phyloP scores from a whole-genome alignment of 1,140 invertebrate species.

The Leptopilina clavipes region DNA sequence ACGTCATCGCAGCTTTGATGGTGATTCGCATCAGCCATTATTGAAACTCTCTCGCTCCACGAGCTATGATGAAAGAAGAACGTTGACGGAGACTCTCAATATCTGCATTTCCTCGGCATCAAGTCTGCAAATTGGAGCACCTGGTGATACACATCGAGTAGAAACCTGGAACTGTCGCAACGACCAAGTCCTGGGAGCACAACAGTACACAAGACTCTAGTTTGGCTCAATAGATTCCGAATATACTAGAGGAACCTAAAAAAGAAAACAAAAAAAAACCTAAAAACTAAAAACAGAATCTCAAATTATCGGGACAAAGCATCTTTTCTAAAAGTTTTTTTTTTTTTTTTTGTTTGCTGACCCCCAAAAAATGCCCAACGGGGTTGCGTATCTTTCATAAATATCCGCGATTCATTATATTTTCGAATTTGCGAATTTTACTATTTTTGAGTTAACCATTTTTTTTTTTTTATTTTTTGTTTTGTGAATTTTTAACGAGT shows the following conservation, averaged over 20 bases:
- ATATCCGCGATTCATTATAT: neutral
- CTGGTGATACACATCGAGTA: slow-evolving; percentile 17
- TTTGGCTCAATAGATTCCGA: slow-evolving; percentile 32
- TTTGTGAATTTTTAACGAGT: neutral
- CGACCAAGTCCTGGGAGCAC: slow-evolving; percentile 32
- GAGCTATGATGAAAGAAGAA: slow-evolving; percentile 8
- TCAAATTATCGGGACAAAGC: slow-evolving; percentile 9
- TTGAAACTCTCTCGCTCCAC: slow-evolving; percentile 5
- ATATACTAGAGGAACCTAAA: slow-evolving; percentile 14
- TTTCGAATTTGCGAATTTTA: neutral
- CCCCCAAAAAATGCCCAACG: neutral
- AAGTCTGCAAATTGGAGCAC: slow-evolving; percentile 25
- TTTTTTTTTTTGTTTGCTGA: neutral
- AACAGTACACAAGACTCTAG: slow-evolving; percentile 33
- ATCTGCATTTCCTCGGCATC: slow-evolving; percentile 36
- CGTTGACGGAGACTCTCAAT: slow-evolving; percentile 8
- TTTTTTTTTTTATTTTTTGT: neutral
- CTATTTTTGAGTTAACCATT: neutral
- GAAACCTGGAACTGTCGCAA: slow-evolving; percentile 29
- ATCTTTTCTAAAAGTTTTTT: neutral
- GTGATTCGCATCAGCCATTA: neutral
- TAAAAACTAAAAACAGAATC: neutral
- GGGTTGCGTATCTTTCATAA: slow-evolving; percentile 33
- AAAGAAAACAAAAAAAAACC: neutral
- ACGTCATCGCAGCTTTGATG: slow-evolving; percentile 30